phyloP scores from a whole-genome alignment of 2,797 vertebrate genomes.

The Gadopsis marmoratus region DNA sequence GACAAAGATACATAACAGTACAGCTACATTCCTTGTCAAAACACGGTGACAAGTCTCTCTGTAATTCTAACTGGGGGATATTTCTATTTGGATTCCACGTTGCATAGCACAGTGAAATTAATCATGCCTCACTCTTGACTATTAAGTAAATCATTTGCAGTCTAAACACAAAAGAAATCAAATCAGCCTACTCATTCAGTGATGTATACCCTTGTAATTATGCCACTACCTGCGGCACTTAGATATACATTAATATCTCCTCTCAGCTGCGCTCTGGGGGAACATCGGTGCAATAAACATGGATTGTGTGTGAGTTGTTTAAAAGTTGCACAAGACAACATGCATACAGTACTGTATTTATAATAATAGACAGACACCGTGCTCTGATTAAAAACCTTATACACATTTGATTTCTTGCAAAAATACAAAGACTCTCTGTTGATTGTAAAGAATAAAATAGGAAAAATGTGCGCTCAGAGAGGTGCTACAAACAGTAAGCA shows the following conservation, averaged over 20 bases:
- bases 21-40: conserved; percentile 5
- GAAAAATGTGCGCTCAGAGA: background rate
- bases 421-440: background rate
- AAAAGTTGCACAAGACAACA: conserved; percentile 12
- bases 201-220: conserved; percentile 55
- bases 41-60: background rate
- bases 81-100: conserved; percentile 36
- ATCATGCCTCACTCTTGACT: conserved; percentile 42
- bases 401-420: conserved; percentile 11
- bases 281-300: conserved; percentile 39
- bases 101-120: conserved; percentile 22
- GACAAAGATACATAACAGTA: conserved; percentile 17
- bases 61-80: conserved; percentile 22
- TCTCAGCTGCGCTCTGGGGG: conserved; percentile 18
- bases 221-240: conserved; percentile 55
- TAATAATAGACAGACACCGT: background rate
- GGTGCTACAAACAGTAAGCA: conserved; percentile 7
- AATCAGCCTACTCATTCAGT: conserved; percentile 57
- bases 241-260: conserved; percentile 52
- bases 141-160: conserved; percentile 63
- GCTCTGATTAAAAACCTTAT: conserved; percentile 8
- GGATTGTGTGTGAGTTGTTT: conserved; percentile 13
- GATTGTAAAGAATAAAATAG: background rate
- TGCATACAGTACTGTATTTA: background rate
- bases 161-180: conserved; percentile 71